These are phyloP conservation scores for Oryzias javanicus DNA, from an alignment of 2,113 vertebrate species.

Conservation along the genomic window DNA sequence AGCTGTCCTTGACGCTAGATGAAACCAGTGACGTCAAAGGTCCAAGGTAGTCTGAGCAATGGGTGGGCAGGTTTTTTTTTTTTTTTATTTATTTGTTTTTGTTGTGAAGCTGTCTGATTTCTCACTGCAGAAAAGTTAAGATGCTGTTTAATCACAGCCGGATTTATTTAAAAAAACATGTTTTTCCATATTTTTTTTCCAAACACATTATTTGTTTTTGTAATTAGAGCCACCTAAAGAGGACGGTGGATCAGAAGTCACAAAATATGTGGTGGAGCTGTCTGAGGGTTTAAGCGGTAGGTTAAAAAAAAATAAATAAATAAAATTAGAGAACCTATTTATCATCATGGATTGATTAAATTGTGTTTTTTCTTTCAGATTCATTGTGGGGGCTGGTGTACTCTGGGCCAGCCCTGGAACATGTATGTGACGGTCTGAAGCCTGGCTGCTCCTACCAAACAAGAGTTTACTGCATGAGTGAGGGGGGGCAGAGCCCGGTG, in stretches of 20 bases:
- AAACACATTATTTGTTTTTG: constrained; percentile 6
- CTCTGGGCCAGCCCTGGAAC: constrained; percentile 84
- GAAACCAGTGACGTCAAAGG: constrained; percentile 18
- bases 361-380: constrained; percentile 68
- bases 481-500: constrained; percentile 95
- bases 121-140: neutral
- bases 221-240: constrained; percentile 90
- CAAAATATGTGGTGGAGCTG: constrained; percentile 88
- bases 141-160: too few species aligned
- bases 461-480: constrained; percentile 88
- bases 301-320: constrained; percentile 30
- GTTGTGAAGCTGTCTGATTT: neutral
- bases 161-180: too few species aligned
- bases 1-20: constrained; percentile 8
- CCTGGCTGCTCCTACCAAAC: constrained; percentile 88
- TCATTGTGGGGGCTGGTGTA: constrained; percentile 89
- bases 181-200: too few species aligned
- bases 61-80: constrained; percentile 22
- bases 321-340: neutral
- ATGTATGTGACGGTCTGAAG: constrained; percentile 89
- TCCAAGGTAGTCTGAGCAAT: constrained; percentile 9
- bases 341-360: neutral
- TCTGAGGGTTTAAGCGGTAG: constrained; percentile 86
- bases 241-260: constrained; percentile 87
- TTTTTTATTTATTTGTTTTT: constrained; percentile 12